A percentile compares a stretch with the other conserved stretches of the same genome.
Evolutionary conservation across 2,113 vertebrate species (phyloP).

Genomic region (Neolamprologus modestus): DNA sequence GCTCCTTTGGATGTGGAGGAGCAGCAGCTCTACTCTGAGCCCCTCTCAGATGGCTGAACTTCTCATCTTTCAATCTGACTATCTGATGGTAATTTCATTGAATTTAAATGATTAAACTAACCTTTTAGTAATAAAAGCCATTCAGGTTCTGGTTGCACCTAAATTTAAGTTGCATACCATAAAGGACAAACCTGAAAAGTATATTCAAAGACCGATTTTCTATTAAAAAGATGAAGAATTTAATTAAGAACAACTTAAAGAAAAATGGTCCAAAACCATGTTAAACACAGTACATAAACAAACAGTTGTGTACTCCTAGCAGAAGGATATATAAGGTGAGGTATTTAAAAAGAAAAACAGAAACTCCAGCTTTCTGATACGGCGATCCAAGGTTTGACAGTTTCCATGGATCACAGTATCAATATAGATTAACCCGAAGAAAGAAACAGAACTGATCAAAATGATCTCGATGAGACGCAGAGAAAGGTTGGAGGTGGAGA

Average conservation of each 20-base stretch:
- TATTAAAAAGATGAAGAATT: not conserved
- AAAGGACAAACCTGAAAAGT: not conserved
- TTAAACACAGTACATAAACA: not conserved
- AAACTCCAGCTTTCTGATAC: not conserved
- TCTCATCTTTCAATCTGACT: not conserved
- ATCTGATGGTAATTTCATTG: not conserved
- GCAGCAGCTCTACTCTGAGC: not conserved
- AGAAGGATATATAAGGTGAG: not conserved
- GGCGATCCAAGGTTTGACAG: not conserved
- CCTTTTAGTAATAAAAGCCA: not conserved
- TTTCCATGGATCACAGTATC: not conserved
- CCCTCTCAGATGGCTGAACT: rapidly evolving
- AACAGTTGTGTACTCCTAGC: not conserved
- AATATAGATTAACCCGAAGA: not conserved
- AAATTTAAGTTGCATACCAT: not conserved
- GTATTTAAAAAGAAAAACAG: not conserved
- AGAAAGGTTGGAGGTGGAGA: not conserved
- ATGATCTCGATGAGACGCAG: not conserved
- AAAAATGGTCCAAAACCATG: not conserved
- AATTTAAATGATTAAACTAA: not conserved
- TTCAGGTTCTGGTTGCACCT: not conserved
- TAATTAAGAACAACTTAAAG: not conserved
- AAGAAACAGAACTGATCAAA: not conserved
- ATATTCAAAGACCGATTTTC: rapidly evolving
- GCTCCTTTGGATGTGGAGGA: not conserved